Conservation (phyloP, 2,113 vertebrate genomes). For the Alaudala cheleensis region DNA sequence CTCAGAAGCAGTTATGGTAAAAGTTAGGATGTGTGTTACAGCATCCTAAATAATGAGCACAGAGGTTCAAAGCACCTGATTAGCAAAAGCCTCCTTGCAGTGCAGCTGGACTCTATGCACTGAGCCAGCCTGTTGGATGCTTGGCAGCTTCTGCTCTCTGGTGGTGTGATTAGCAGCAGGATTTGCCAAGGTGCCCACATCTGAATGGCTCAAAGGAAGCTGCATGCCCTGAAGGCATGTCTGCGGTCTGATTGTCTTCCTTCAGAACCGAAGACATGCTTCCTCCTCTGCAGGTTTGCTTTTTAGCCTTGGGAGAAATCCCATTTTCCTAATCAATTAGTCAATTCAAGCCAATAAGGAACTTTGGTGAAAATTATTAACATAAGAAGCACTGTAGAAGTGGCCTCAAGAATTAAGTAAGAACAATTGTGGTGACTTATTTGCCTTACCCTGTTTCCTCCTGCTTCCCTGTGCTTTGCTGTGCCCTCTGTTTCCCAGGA, state of each 20-base stretch:
- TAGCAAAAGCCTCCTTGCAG: not conserved
- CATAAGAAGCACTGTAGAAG: not conserved
- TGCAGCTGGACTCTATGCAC: not conserved
- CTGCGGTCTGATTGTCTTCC: not conserved
- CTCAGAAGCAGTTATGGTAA: not conserved
- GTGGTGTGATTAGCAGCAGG: not conserved
- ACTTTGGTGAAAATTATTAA: not conserved
- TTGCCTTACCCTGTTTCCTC: not conserved
- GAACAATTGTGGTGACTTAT: not conserved
- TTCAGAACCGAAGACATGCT: not conserved
- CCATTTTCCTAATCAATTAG: not conserved
- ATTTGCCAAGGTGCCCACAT: not conserved
- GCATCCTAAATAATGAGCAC: not conserved
- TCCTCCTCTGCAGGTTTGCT: not conserved
- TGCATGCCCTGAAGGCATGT: not conserved
- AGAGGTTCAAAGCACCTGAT: not conserved
- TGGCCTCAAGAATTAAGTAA: not conserved
- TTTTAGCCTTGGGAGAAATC: not conserved
- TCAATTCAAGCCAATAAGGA: not conserved
- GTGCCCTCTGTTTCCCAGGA: not conserved
- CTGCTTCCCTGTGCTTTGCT: not conserved
- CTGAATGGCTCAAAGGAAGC: not conserved
- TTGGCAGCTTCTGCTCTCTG: not conserved
- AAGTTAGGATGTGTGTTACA: not conserved
- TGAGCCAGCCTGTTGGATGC: not conserved